These are phyloP conservation scores for Bubo blakistoni DNA, from an alignment of 2,113 vertebrate species.

Conservation along the genomic window DNA sequence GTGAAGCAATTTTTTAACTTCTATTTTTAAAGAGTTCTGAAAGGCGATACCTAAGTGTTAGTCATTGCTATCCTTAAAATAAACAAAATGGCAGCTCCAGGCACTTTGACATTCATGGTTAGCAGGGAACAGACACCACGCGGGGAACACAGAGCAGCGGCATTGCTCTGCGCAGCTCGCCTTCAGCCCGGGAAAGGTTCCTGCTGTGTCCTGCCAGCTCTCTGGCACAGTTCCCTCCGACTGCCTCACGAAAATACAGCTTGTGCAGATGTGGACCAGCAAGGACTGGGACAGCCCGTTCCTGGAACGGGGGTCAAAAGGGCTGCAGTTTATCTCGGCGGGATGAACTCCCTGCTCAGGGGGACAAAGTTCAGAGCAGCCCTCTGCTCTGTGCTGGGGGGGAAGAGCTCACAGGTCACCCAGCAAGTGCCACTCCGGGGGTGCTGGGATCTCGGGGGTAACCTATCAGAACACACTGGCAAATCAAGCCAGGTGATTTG, in stretches of 20 bases:
- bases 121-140: background rate
- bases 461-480: background rate
- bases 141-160: background rate
- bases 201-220: rapidly evolving
- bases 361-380: background rate
- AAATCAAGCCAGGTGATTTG: background rate
- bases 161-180: background rate
- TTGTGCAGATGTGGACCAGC: background rate
- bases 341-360: background rate
- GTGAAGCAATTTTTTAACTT: background rate
- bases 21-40: constrained; percentile 25
- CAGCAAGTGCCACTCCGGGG: background rate
- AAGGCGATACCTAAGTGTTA: background rate
- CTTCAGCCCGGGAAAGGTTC: background rate
- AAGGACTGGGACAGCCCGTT: background rate
- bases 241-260: background rate
- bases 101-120: background rate
- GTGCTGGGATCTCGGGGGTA: background rate
- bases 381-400: background rate
- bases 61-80: background rate
- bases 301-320: background rate
- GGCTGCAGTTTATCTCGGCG: background rate
- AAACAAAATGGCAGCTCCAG: background rate
- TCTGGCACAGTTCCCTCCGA: background rate
- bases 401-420: background rate